These are phyloP conservation scores for Phyllotreta striolata DNA, from an alignment of 2,888 invertebrate genomes.

Conservation along the genomic window DNA sequence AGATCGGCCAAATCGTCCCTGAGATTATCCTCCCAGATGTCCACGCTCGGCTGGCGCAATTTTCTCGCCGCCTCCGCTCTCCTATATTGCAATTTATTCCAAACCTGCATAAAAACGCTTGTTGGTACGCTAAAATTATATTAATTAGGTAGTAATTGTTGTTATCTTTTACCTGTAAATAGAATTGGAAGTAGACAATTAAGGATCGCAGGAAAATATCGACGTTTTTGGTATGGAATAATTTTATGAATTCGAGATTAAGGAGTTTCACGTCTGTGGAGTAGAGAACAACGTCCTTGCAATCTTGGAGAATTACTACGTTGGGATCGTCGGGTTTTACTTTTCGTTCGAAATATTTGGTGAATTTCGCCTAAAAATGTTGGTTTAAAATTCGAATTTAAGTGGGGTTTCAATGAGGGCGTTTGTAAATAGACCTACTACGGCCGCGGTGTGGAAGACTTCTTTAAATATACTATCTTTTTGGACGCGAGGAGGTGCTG, in stretches of 20 bases:
- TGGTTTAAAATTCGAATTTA: neutral
- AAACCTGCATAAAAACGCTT: too few species aligned
- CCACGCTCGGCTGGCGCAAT: conserved; percentile 65
- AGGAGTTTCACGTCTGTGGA: conserved; percentile 65
- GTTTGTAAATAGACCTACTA: too few species aligned
- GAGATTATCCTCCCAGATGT: conserved; percentile 61
- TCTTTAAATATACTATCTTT: too few species aligned
- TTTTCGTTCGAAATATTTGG: conserved; percentile 68
- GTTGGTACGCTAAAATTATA: too few species aligned
- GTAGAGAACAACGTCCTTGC: conserved; percentile 69
- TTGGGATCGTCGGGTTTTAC: conserved; percentile 64
- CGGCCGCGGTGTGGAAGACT: too few species aligned
- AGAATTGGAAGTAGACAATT: conserved; percentile 70
- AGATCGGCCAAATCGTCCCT: conserved; percentile 68
- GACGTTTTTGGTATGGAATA: conserved; percentile 67
- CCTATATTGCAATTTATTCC: conserved; percentile 66
- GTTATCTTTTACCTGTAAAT: conserved; percentile 69
- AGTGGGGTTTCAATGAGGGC: too few species aligned
- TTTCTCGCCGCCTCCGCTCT: conserved; percentile 64
- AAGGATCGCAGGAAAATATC: conserved; percentile 71
- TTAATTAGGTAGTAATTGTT: too few species aligned
- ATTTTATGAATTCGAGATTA: conserved; percentile 67
- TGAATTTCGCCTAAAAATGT: conserved; percentile 64
- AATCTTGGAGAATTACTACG: conserved; percentile 68
- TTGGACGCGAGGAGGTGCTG: too few species aligned